These are phyloP conservation scores for Epirrita christyi DNA, from an alignment of 2,888 invertebrate genomes.

Conservation along the genomic window DNA sequence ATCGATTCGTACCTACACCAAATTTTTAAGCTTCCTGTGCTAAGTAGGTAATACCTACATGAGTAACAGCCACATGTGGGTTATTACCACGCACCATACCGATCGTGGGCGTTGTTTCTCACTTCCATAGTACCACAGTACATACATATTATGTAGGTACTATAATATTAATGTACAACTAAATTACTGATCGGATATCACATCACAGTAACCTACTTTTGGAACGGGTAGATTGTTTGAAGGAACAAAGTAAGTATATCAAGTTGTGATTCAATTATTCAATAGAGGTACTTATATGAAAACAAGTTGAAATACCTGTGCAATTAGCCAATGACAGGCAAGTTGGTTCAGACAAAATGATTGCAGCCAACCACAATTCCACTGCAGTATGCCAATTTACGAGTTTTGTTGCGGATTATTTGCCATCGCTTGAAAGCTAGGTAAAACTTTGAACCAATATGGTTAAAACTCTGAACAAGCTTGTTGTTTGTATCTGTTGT, in stretches of 20 bases:
- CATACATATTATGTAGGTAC: no score
- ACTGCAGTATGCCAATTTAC: constrained; percentile 31
- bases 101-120: no score
- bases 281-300: not conserved
- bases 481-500: no score
- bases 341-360: constrained; percentile 15
- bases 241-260: no score
- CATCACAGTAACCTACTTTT: constrained; percentile 30
- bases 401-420: not conserved
- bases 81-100: no score
- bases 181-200: constrained; percentile 29
- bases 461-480: no score
- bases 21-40: no score
- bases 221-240: not conserved
- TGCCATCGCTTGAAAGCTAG: constrained; percentile 6
- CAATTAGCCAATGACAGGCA: constrained; percentile 17
- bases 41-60: no score
- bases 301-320: constrained; percentile 11
- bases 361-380: constrained; percentile 21
- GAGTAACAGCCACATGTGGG: no score
- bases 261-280: no score
- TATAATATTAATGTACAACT: constrained; percentile 3
- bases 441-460: constrained; percentile 6
- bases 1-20: no score
- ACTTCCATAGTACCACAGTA: no score